Evolutionary conservation across 2,797 vertebrate species (phyloP).

Genomic region (Syndactyla subalaris): DNA sequence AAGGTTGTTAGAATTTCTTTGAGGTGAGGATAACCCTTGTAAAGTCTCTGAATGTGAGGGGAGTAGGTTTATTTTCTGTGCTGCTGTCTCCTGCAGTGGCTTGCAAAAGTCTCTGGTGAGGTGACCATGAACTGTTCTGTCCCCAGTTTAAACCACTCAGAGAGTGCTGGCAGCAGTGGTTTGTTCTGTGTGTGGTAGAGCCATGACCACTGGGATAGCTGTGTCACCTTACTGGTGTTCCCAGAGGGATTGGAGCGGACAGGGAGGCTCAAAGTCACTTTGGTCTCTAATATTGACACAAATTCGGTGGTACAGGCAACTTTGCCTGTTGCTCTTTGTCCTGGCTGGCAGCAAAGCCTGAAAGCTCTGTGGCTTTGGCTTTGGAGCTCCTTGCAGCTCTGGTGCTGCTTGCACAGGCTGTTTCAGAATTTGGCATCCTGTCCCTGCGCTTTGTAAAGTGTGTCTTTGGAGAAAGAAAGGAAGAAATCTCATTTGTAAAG

Average conservation of each 20-base stretch:
- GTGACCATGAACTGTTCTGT: neutral
- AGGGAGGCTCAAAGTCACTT: neutral
- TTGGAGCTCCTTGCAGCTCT: neutral
- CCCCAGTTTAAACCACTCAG: neutral
- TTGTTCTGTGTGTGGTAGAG: neutral
- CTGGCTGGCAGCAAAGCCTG: neutral
- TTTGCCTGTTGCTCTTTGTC: neutral
- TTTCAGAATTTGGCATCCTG: neutral
- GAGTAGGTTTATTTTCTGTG: neutral
- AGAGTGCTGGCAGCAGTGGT: neutral
- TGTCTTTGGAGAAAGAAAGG: neutral
- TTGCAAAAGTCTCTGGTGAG: neutral
- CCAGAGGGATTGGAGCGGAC: neutral
- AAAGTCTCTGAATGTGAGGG: neutral
- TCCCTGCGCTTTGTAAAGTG: neutral
- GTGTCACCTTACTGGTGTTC: neutral
- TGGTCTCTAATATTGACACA: neutral
- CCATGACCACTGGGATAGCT: rapidly evolving
- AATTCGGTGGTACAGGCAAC: rapidly evolving
- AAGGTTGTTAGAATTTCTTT: neutral
- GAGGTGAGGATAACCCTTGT: neutral
- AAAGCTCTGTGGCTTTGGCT: neutral
- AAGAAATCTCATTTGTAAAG: neutral
- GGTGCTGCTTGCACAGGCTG: rapidly evolving
- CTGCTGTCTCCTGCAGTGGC: neutral